A percentile compares a stretch with the other conserved stretches of the same genome.
These are phyloP conservation scores for Drosophila baimaii DNA, from an alignment of 1,140 invertebrate genomes.

Conservation along the genomic window DNA sequence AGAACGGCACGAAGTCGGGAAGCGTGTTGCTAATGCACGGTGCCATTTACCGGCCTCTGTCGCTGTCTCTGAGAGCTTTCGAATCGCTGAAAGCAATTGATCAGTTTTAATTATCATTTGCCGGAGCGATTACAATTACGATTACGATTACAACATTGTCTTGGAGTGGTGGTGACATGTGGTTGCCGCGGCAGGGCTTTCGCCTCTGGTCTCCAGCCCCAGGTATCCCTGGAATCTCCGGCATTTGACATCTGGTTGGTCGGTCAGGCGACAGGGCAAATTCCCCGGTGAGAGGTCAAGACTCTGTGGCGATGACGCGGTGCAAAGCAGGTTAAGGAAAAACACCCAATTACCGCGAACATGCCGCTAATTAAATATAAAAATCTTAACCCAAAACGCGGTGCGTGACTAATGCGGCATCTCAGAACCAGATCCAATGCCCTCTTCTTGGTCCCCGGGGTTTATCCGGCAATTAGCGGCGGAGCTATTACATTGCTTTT, in stretches of 20 bases:
- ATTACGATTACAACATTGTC: slow-evolving; percentile 34
- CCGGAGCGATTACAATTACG: slow-evolving; percentile 20
- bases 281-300: slow-evolving; percentile 35
- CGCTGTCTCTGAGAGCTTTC: slow-evolving; percentile 22
- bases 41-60: slow-evolving; percentile 30
- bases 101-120: slow-evolving; percentile 64
- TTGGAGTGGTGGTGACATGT: slow-evolving; percentile 32
- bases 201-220: neutral
- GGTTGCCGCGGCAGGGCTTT: slow-evolving; percentile 15
- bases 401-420: slow-evolving; percentile 36
- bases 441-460: slow-evolving; percentile 30
- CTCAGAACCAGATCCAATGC: slow-evolving; percentile 28
- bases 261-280: slow-evolving; percentile 21
- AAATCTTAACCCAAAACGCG: slow-evolving; percentile 41
- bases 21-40: slow-evolving; percentile 40
- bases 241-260: neutral
- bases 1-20: slow-evolving; percentile 45
- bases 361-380: slow-evolving; percentile 49
- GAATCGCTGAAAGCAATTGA: slow-evolving; percentile 62
- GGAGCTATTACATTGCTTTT: slow-evolving; percentile 38
- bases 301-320: slow-evolving; percentile 36
- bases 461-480: slow-evolving; percentile 45
- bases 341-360: slow-evolving; percentile 47
- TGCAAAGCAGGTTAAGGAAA: slow-evolving; percentile 48
- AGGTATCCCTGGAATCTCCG: slow-evolving; percentile 38